phyloP scores from a whole-genome alignment of 2,113 vertebrate species.

The Bubo bubo region DNA sequence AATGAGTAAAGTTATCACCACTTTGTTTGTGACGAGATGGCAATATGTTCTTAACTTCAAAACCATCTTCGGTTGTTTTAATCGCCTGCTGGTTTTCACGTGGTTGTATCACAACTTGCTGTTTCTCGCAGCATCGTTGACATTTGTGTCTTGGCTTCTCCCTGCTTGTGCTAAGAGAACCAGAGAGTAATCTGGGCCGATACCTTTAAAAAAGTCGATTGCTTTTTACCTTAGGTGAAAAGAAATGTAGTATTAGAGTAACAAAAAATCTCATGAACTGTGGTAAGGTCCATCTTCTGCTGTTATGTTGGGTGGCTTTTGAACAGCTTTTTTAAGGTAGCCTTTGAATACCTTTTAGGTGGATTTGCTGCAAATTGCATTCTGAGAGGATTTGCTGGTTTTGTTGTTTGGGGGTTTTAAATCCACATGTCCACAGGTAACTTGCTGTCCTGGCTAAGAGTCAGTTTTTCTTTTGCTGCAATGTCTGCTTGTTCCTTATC shows the following conservation, averaged over 20 bases:
- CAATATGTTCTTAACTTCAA: background rate
- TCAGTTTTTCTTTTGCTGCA: background rate
- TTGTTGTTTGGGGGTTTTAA: background rate
- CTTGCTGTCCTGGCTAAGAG: background rate
- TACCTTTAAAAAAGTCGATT: background rate
- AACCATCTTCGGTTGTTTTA: background rate
- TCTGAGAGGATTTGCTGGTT: background rate
- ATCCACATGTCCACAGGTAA: accelerated
- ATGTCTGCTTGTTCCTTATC: background rate
- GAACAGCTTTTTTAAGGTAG: background rate
- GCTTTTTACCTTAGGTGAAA: background rate
- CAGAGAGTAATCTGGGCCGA: accelerated
- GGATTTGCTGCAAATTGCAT: background rate
- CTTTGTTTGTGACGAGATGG: background rate
- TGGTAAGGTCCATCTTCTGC: accelerated
- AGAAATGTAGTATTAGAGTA: background rate
- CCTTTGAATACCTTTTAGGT: background rate
- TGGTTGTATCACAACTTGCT: background rate
- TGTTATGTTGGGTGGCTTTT: background rate
- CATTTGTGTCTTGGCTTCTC: background rate
- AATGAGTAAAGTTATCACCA: accelerated
- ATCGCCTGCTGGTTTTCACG: background rate
- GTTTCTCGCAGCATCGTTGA: background rate
- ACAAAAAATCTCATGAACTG: background rate
- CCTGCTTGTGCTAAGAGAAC: background rate